These are phyloP conservation scores for Darevskia mixta DNA, from an alignment of 2,797 vertebrate species.

Conservation along the genomic window DNA sequence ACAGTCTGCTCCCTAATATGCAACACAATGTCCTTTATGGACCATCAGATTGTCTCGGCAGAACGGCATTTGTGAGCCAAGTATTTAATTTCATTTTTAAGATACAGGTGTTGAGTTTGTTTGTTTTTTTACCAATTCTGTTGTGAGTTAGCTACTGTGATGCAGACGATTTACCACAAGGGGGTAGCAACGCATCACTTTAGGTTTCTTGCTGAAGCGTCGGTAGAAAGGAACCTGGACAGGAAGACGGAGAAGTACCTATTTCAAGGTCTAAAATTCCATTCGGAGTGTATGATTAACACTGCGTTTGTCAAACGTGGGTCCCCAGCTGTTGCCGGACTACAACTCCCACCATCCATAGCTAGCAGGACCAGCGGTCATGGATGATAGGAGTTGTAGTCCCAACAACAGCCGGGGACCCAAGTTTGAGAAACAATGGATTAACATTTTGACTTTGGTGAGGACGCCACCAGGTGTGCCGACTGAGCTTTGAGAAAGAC, in stretches of 20 bases:
- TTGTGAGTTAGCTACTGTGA: constrained; percentile 9
- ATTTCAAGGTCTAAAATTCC: neutral
- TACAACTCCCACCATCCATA: too few species aligned
- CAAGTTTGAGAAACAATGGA: too few species aligned
- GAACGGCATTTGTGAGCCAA: neutral
- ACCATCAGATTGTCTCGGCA: neutral
- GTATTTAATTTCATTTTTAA: neutral
- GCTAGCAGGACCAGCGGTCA: too few species aligned
- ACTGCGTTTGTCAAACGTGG: too few species aligned
- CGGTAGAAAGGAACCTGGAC: too few species aligned
- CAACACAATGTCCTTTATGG: neutral
- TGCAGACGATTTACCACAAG: constrained; percentile 63
- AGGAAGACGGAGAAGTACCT: neutral
- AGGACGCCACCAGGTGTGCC: neutral
- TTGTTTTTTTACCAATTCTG: too few species aligned
- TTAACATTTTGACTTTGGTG: neutral
- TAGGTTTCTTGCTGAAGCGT: constrained; percentile 12
- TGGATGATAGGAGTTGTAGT: too few species aligned
- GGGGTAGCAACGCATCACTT: constrained; percentile 68
- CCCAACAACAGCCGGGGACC: too few species aligned
- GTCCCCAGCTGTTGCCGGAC: too few species aligned
- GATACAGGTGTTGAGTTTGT: too few species aligned
- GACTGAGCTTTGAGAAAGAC: neutral
- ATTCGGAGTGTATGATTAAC: neutral
- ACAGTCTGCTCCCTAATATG: neutral